Evolutionary conservation across 2,113 vertebrate species (phyloP), one percentile per base, ranked within the genome.

Genomic region (Mugil cephalus): DNA sequence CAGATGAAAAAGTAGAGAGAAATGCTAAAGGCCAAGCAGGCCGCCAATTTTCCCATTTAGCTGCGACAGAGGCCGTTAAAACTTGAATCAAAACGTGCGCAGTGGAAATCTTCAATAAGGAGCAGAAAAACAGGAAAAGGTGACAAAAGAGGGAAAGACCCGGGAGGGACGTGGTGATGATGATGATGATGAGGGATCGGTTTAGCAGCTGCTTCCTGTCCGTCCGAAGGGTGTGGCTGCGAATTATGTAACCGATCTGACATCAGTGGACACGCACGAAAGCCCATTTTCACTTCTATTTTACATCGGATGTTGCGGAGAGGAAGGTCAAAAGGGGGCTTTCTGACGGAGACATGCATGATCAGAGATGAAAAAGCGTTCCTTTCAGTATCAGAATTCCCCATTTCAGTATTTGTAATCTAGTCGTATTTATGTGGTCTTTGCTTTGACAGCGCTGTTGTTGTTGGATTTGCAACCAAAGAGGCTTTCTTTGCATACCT

Each of bases 171-270:
- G 6, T 36, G 67, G 59, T 79, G 62, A 68, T 47, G 47, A 66
- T 21, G 55, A 56, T n/a, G n/a, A n/a, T n/a, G n/a, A n/a, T n/a
- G n/a, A n/a, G 50, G 34, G 72, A 80, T 79, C 17, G 1, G 48
- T 84, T 62, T 42, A 71, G 46, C 87, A 89, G 83, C 74, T 86
- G 85, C 74, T 82, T 86, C 89, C 83, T 77, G 35, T 14, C 47
- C 0, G 42, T 68, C 68, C 72, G 73, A 53, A 24, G 75, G 74
- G 80, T 19, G 82, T 85, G 83, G 70, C 61, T 2, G 64, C 13
- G 15, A 45, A n/a, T 83, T 67, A 55, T 62, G 67, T 42, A 80
- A 77, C 38, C 35, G 9, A 79, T 69, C 36, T 72, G 56, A 55
- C 69, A 70, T 75, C 58, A 61, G 58, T 39, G 58, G 38, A 65